Evolutionary conservation across 2,797 vertebrate genomes (phyloP).

Genomic region (Falco columbarius): DNA sequence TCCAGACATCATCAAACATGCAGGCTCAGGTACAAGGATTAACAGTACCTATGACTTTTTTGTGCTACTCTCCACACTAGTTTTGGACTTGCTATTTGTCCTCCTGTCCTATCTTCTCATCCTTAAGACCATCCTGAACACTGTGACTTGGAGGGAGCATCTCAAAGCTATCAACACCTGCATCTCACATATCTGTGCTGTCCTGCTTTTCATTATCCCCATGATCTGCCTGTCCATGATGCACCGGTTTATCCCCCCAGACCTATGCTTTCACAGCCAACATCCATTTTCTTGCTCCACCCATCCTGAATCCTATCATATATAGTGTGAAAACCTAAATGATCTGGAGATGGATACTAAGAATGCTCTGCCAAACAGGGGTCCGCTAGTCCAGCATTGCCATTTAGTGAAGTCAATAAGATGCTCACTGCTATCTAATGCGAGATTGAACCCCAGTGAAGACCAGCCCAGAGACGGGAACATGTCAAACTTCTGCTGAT

Average conservation of each 20-base stretch:
- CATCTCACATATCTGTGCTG: constrained; percentile 67
- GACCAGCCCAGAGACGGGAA: not conserved
- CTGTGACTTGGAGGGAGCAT: constrained; percentile 52
- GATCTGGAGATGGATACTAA: not conserved
- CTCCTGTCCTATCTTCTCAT: constrained; percentile 75
- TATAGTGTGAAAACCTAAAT: constrained; percentile 65
- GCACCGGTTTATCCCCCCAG: constrained; percentile 47
- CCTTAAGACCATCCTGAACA: constrained; percentile 63
- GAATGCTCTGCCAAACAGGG: not conserved
- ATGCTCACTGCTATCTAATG: too few species aligned
- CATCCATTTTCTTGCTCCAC: constrained; percentile 48
- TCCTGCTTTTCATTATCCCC: constrained; percentile 69
- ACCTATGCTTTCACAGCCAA: constrained; percentile 42
- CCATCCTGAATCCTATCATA: constrained; percentile 63
- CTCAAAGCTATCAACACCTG: constrained; percentile 76
- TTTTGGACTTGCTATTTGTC: constrained; percentile 64
- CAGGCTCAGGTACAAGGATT: constrained; percentile 50
- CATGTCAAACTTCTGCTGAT: not conserved
- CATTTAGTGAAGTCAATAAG: not conserved
- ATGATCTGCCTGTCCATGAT: constrained; percentile 26
- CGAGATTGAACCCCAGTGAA: not conserved
- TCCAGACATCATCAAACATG: constrained; percentile 76
- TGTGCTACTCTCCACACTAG: constrained; percentile 44
- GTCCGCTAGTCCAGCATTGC: not conserved
- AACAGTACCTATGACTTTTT: constrained; percentile 74